Evolutionary conservation across 1,140 invertebrate genomes (phyloP), one percentile per base, ranked within the genome.

Genomic region (Apolygus lucorum): DNA sequence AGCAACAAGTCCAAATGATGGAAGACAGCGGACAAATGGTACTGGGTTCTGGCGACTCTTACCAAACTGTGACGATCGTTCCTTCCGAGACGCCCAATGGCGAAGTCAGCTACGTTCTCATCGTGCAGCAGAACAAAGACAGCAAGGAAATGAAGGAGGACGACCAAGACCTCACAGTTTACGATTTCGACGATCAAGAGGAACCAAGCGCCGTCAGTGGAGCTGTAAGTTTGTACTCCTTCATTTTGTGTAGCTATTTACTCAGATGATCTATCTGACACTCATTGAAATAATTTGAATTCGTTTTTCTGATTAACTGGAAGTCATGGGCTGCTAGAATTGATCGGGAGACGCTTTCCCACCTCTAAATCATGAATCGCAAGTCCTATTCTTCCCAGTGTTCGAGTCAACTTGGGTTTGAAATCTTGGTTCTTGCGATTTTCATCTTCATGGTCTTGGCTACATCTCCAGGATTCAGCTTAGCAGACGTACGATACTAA

Each of bases 81-180:
- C 92, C 92, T 1, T 90, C 91, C 0, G 89, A 93, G 69, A 85
- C 84, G 1, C 87, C 87, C 75, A 84, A 87, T 65, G 90, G 90
- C 1, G 86, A 94, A 82, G 85, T 95, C 0, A 94, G 90, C 78
- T 95, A 95, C 78, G 91, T 96, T 0, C 80, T 96, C 14, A 93
- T 95, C 72, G 90, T 96, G 1, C 90, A 93, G 70, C 88, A 90
- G 76, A 83, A 84, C 2, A 83, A 85, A 42, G 82, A 84, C 22
- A 80, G 82, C 1, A 81, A 82, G 68, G 85, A 86, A 67, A 17
- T 59, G 22, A 83, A 80, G 13, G 84, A 86, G 74, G 82, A 84
- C 65, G 84, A 82, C 69, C 84, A 85, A 71, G 84, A 86, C 75
- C 79, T 85, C 25, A 84, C 82, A 22, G 84, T 87, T n/a, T 87